Conservation (phyloP, 2,113 vertebrate species). For the Panthera leo region DNA sequence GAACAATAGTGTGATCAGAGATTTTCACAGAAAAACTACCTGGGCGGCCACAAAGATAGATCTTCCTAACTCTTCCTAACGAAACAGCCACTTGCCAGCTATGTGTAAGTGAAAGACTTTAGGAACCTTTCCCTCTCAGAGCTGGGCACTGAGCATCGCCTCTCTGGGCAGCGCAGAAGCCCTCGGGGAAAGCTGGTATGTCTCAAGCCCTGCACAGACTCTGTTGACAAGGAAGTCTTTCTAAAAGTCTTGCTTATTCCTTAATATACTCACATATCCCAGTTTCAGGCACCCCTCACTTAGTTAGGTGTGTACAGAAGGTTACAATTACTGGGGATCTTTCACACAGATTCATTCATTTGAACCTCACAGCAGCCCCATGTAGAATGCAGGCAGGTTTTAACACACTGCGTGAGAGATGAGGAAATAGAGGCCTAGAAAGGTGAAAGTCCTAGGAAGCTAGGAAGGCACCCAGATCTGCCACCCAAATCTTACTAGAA, state of each 20-base stretch:
- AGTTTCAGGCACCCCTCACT: background rate
- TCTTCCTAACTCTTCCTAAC: background rate
- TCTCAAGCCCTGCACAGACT: background rate
- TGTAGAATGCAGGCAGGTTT: background rate
- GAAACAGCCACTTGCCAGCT: background rate
- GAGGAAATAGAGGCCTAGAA: background rate
- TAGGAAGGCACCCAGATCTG: background rate
- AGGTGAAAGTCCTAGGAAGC: background rate
- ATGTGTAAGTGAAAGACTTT: background rate
- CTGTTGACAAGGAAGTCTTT: background rate
- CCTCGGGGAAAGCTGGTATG: background rate
- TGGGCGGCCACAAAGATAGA: background rate
- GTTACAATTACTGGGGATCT: background rate
- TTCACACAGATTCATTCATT: background rate
- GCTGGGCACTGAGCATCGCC: background rate
- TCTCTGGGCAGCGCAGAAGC: background rate
- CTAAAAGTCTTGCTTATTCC: constrained; percentile 11
- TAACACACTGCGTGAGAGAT: background rate
- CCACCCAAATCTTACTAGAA: background rate
- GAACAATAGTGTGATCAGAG: background rate
- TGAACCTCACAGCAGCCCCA: background rate
- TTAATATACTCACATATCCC: background rate
- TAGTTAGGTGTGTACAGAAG: background rate
- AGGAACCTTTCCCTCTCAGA: background rate
- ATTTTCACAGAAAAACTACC: background rate